Conservation (phyloP, 2,797 vertebrate genomes). For the Menidia menidia region DNA sequence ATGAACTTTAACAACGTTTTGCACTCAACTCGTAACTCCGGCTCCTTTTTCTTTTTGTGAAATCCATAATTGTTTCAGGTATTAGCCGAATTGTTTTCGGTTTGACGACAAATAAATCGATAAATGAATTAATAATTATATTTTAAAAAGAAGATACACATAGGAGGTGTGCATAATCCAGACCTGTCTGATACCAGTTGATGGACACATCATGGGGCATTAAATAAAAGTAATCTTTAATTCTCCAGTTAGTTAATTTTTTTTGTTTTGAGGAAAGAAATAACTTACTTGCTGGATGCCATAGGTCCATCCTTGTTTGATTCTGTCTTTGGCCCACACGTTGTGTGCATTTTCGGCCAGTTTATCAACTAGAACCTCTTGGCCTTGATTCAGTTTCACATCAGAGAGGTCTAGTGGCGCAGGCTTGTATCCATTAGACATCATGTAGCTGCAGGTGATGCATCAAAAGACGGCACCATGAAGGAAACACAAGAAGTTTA, state of each 20-base stretch:
- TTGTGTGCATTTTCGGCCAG: slow-evolving; percentile 99
- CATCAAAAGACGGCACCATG: slow-evolving; percentile 8
- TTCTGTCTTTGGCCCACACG: slow-evolving; percentile 99
- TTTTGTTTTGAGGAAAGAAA: neutral
- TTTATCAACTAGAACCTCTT: slow-evolving; percentile 98
- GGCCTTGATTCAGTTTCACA: slow-evolving; percentile 92
- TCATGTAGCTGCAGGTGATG: slow-evolving; percentile 89
- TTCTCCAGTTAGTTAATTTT: neutral
- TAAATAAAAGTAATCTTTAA: neutral
- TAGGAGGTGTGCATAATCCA: neutral
- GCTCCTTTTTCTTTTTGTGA: neutral
- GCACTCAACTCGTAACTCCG: neutral
- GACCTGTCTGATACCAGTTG: neutral
- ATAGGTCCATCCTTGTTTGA: slow-evolving; percentile 99
- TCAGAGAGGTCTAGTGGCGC: slow-evolving; percentile 96
- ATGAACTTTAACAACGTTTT: neutral
- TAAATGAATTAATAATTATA: no score
- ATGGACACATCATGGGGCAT: neutral
- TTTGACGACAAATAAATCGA: no score
- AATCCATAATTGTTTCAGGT: neutral
- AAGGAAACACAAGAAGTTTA: neutral
- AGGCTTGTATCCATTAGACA: slow-evolving; percentile 98
- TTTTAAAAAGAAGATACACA: neutral
- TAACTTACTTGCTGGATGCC: slow-evolving; percentile 95
- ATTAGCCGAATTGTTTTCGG: neutral